phyloP scores from a whole-genome alignment of 2,113 vertebrate genomes.

The Cochlearius cochlearius region DNA sequence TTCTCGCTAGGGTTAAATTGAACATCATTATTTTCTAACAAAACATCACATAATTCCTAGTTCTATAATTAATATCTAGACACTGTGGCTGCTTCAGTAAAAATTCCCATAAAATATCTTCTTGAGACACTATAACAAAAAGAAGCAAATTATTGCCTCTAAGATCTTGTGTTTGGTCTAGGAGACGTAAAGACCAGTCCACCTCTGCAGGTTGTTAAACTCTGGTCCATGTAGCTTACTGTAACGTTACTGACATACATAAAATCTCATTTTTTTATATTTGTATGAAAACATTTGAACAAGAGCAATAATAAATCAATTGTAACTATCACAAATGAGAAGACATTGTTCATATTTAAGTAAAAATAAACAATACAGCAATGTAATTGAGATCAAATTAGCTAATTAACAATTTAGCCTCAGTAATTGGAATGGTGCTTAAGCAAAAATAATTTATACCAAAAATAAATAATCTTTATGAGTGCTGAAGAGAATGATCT shows the following conservation, averaged over 20 bases:
- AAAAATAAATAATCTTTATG: background rate
- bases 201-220: background rate
- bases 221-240: background rate
- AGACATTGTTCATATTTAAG: background rate
- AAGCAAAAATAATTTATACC: background rate
- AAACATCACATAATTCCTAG: background rate
- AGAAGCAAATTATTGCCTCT: background rate
- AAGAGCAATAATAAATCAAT: background rate
- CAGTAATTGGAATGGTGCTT: background rate
- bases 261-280: background rate
- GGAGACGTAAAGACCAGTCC: background rate
- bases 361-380: background rate
- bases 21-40: background rate
- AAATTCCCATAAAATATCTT: background rate
- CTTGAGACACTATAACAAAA: background rate
- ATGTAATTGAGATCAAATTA: background rate
- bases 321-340: background rate
- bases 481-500: background rate
- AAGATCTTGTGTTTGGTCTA: background rate
- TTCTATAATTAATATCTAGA: background rate
- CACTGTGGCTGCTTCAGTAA: background rate
- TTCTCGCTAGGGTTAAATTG: background rate
- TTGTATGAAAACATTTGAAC: background rate
- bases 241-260: background rate
- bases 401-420: background rate